Evolutionary conservation across 2,797 vertebrate genomes (phyloP).

Genomic region (Bryconaethiops microstoma): DNA sequence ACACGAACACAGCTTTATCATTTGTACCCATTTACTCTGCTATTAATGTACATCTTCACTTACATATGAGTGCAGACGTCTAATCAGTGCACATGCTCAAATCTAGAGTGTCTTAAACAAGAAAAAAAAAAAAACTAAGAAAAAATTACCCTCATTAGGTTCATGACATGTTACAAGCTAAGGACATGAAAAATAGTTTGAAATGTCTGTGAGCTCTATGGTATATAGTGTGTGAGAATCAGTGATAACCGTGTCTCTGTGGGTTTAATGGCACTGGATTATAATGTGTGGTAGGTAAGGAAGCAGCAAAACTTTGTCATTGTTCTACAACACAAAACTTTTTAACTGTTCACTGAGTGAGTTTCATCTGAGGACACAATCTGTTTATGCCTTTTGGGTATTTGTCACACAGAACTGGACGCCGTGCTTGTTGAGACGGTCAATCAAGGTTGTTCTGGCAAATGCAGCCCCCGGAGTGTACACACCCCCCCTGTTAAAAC

Average conservation of each 20-base stretch:
- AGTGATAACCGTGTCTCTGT: background rate
- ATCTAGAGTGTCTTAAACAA: background rate
- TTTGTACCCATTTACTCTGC: background rate
- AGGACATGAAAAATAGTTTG: too few species aligned
- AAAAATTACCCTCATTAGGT: background rate
- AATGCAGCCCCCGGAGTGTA: constrained; percentile 88
- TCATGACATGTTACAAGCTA: background rate
- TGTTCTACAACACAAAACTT: background rate
- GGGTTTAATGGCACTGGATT: background rate
- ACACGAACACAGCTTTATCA: background rate
- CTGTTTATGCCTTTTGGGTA: constrained; percentile 39
- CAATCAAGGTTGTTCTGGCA: constrained; percentile 82
- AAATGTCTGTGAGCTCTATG: too few species aligned
- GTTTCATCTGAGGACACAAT: background rate
- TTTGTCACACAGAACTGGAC: constrained; percentile 83
- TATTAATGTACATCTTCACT: background rate
- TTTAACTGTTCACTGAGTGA: background rate
- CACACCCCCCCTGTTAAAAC: constrained; percentile 79
- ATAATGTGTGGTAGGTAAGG: background rate
- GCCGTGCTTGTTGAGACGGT: constrained; percentile 81
- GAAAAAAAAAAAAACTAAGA: background rate
- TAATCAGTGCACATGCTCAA: background rate
- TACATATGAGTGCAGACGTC: too few species aligned
- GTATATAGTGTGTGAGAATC: too few species aligned
- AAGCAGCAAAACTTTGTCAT: background rate